These are phyloP conservation scores for Diploscapter pachys DNA, from an alignment of 1,140 invertebrate genomes.

Conservation along the genomic window DNA sequence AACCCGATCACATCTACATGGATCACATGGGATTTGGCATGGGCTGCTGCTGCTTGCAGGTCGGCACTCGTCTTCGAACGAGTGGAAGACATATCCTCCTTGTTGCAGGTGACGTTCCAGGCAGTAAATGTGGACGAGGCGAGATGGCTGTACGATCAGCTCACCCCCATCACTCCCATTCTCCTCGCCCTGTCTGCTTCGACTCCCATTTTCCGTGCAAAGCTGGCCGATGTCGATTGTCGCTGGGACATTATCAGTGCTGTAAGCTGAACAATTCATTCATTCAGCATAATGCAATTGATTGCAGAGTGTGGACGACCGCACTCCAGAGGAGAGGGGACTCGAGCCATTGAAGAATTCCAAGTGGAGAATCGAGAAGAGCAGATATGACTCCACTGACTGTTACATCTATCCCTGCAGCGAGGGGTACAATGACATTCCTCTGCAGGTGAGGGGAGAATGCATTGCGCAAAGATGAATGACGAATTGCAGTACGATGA, in stretches of 20 bases:
- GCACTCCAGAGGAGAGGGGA: constrained; percentile 88
- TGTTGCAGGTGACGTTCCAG: constrained; percentile 67
- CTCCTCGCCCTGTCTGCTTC: constrained; percentile 93
- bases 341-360: constrained; percentile 67
- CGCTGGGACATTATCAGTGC: constrained; percentile 86
- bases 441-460: constrained; percentile 77
- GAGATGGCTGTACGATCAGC: constrained; percentile 89
- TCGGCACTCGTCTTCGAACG: not conserved
- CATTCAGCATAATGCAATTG: constrained; percentile 10
- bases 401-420: constrained; percentile 86
- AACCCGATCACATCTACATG: constrained; percentile 81
- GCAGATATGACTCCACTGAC: constrained; percentile 91
- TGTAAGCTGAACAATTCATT: constrained; percentile 25
- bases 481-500: not conserved
- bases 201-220: constrained; percentile 86
- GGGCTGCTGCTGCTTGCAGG: constrained; percentile 94
- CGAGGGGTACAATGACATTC: constrained; percentile 85
- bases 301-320: constrained; percentile 77
- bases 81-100: not conserved
- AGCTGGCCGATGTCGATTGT: constrained; percentile 89
- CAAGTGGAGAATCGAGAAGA: constrained; percentile 82
- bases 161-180: constrained; percentile 93
- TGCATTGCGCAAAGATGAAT: constrained; percentile 65
- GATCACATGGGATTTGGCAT: constrained; percentile 99
- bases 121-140: constrained; percentile 96